Conservation (phyloP, 1,140 invertebrate species). For the Cecropterus lyciades region DNA sequence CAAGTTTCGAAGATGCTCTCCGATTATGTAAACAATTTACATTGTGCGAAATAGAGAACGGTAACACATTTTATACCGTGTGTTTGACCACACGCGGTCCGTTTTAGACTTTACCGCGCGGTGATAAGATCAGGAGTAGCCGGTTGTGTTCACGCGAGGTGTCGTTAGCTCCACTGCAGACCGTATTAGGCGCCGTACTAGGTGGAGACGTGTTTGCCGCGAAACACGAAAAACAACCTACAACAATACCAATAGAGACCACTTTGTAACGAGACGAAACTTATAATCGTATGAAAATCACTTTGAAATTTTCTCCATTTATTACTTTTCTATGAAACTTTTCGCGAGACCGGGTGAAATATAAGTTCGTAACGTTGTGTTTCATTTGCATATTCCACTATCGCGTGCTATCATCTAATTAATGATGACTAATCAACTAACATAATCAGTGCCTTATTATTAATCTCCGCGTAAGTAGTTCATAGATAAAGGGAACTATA, state of each 20-base stretch:
- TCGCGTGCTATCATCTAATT: constrained; percentile 27
- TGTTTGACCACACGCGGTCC: background rate
- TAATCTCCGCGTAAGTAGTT: constrained; percentile 1
- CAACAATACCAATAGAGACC: constrained; percentile 1
- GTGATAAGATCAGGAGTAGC: constrained; percentile 27
- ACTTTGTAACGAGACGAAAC: constrained; percentile 1
- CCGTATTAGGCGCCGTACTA: constrained; percentile 36
- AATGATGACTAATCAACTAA: constrained; percentile 26
- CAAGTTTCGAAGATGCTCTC: constrained; percentile 47
- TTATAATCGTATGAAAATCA: constrained; percentile 30
- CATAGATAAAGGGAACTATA: constrained; percentile 23
- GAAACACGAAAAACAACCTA: constrained; percentile 18
- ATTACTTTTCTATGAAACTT: constrained; percentile 30
- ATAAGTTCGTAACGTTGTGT: constrained; percentile 7
- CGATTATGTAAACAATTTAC: constrained; percentile 54
- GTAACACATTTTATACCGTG: constrained; percentile 24
- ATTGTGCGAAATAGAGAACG: constrained; percentile 45
- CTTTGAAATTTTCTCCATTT: constrained; percentile 24
- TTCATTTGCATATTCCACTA: constrained; percentile 16
- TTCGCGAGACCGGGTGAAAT: constrained; percentile 19
- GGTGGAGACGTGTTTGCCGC: constrained; percentile 10
- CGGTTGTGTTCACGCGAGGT: background rate
- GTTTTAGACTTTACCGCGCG: constrained; percentile 26
- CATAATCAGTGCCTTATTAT: constrained; percentile 13
- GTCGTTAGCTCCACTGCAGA: constrained; percentile 14